These are phyloP conservation scores for Drymonia ruficornis DNA, from an alignment of 2,888 invertebrate species.

Conservation along the genomic window DNA sequence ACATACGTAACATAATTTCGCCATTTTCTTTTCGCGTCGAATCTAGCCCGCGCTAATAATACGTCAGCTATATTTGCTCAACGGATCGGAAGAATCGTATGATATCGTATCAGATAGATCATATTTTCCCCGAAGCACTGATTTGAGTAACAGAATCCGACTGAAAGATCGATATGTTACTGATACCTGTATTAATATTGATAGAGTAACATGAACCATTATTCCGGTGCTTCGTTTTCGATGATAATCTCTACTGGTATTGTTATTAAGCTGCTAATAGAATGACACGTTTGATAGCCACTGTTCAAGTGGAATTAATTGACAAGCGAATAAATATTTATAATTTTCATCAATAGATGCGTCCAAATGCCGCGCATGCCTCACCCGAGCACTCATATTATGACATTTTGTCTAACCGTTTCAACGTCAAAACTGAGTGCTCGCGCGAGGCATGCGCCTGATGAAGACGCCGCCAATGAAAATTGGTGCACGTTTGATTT, in stretches of 20 bases:
- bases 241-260: not conserved
- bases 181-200: conserved; percentile 13
- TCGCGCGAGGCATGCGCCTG: too few relatives aligned
- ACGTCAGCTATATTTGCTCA: conserved; percentile 16
- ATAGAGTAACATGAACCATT: conserved; percentile 6
- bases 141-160: conserved; percentile 39
- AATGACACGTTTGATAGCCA: too few relatives aligned
- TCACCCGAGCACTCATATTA: too few relatives aligned
- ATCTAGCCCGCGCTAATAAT: not conserved
- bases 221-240: not conserved
- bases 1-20: not conserved
- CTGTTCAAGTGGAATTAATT: too few relatives aligned
- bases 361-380: too few relatives aligned
- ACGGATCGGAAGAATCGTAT: conserved; percentile 41
- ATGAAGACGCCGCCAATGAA: too few relatives aligned
- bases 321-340: too few relatives aligned
- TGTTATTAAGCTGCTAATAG: not conserved
- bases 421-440: too few relatives aligned
- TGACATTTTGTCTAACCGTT: too few relatives aligned
- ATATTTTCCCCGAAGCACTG: conserved; percentile 35
- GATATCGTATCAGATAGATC: conserved; percentile 39
- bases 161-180: conserved; percentile 30
- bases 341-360: too few relatives aligned
- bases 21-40: not conserved
- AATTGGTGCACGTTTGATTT: too few relatives aligned